These are phyloP conservation scores for Drosophila mauritiana DNA, from an alignment of 1,140 invertebrate genomes.

Conservation along the genomic window DNA sequence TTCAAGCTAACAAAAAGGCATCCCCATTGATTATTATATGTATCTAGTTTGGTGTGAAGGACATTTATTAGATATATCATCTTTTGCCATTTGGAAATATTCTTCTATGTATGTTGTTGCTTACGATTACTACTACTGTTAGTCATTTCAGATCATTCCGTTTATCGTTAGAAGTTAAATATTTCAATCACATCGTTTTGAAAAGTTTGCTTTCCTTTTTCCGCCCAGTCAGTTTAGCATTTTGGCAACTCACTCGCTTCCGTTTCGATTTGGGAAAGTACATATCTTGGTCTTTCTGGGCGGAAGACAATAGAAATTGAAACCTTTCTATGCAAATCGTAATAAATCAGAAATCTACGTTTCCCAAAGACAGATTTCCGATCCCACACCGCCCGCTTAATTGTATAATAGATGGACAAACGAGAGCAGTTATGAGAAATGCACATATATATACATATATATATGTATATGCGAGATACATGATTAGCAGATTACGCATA, in stretches of 20 bases:
- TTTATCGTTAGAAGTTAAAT: no score
- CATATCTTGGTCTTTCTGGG: neutral
- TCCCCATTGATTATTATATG: no score
- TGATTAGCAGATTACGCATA: slow-evolving; percentile 61
- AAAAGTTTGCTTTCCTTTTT: slow-evolving; percentile 8
- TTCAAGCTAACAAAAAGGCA: no score
- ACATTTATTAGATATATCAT: no score
- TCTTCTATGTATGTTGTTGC: no score
- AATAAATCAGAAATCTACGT: slow-evolving; percentile 22
- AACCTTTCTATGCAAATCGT: slow-evolving; percentile 33
- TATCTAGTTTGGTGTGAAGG: no score
- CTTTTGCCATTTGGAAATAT: no score
- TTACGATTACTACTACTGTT: no score
- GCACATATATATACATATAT: neutral
- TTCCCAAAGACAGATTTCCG: slow-evolving; percentile 17
- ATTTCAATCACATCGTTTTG: no score
- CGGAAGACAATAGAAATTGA: slow-evolving; percentile 6
- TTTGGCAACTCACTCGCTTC: slow-evolving; percentile 45
- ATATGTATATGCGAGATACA: slow-evolving; percentile 1
- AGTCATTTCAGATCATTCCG: no score
- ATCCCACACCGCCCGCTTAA: neutral
- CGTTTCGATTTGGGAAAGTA: slow-evolving; percentile 32
- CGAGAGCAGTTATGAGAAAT: slow-evolving; percentile 30
- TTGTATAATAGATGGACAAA: slow-evolving; percentile 17
- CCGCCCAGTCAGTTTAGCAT: neutral